A percentile compares a stretch with the other conserved stretches of the same genome.
Evolutionary conservation across 2,113 vertebrate species (phyloP).

Genomic region (Platysteira castanea): DNA sequence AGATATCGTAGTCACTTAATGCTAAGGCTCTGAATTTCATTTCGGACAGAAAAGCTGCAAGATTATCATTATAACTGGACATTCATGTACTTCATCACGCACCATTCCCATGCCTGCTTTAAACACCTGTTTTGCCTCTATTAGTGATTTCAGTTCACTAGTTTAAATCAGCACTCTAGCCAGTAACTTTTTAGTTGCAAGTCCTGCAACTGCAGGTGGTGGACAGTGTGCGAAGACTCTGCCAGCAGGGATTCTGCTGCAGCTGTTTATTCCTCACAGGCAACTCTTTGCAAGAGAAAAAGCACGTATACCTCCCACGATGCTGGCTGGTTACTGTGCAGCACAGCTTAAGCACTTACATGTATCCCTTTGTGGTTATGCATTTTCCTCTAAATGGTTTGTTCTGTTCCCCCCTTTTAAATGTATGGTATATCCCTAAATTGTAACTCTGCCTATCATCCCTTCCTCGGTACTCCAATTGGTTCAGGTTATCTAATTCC

Average conservation of each 20-base stretch:
- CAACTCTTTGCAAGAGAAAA: background rate
- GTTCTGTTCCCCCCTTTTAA: too few species aligned
- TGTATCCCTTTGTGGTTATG: background rate
- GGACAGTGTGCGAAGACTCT: background rate
- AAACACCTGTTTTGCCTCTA: background rate
- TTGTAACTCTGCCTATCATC: too few species aligned
- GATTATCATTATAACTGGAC: background rate
- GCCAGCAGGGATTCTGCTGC: background rate
- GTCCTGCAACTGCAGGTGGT: background rate
- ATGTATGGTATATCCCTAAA: too few species aligned
- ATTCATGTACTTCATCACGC: background rate
- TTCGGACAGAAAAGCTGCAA: background rate
- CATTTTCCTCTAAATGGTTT: too few species aligned
- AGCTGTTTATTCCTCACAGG: fast-evolving
- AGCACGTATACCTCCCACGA: fast-evolving
- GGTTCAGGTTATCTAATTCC: too few species aligned
- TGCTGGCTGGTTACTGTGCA: background rate
- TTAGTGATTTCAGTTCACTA: background rate
- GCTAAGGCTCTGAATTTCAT: background rate
- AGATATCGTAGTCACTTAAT: background rate
- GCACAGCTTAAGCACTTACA: background rate
- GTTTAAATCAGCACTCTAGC: background rate
- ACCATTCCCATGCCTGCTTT: background rate
- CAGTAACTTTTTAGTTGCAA: background rate
- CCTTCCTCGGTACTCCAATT: too few species aligned